A percentile compares a stretch with the other conserved stretches of the same genome.
These are phyloP conservation scores for Ganaspis brasiliensis DNA, from an alignment of 2,888 invertebrate species.

Conservation along the genomic window DNA sequence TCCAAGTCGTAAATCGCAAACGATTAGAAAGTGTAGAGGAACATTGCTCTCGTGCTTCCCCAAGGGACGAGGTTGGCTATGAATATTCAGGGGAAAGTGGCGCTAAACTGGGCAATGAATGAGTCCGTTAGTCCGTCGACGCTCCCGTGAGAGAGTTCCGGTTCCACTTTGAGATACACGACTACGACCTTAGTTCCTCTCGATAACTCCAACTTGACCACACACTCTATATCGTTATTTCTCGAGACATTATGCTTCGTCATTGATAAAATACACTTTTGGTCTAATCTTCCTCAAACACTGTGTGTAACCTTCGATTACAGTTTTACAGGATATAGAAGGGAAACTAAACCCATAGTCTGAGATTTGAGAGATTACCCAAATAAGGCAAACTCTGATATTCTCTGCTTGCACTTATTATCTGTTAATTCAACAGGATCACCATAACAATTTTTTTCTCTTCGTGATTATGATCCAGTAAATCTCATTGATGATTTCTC, in stretches of 20 bases:
- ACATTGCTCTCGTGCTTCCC: slow-evolving; percentile 63
- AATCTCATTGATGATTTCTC: no score
- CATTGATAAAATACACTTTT: slow-evolving; percentile 9
- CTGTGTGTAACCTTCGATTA: slow-evolving; percentile 2
- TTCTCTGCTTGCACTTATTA: no score
- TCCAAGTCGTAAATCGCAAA: slow-evolving; percentile 52
- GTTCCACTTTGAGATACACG: slow-evolving; percentile 60
- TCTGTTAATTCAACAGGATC: no score
- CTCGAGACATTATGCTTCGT: slow-evolving; percentile 1
- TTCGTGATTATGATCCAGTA: no score
- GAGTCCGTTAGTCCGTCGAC: slow-evolving; percentile 73
- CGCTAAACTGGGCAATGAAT: slow-evolving; percentile 79
- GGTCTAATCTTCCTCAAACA: slow-evolving; percentile 2
- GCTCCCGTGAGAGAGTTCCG: slow-evolving; percentile 60
- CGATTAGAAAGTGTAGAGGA: slow-evolving; percentile 59
- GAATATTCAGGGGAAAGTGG: slow-evolving; percentile 79
- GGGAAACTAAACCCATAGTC: background rate
- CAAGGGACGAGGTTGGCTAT: slow-evolving; percentile 73
- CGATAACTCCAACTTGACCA: slow-evolving; percentile 39
- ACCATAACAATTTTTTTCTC: no score
- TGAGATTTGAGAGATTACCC: no score
- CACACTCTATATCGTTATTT: slow-evolving; percentile 20
- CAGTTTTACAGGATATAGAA: background rate
- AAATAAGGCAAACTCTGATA: no score
- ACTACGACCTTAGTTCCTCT: slow-evolving; percentile 42